Evolutionary conservation across 2,888 invertebrate species (phyloP).

Genomic region (Lithophane ornitopus): DNA sequence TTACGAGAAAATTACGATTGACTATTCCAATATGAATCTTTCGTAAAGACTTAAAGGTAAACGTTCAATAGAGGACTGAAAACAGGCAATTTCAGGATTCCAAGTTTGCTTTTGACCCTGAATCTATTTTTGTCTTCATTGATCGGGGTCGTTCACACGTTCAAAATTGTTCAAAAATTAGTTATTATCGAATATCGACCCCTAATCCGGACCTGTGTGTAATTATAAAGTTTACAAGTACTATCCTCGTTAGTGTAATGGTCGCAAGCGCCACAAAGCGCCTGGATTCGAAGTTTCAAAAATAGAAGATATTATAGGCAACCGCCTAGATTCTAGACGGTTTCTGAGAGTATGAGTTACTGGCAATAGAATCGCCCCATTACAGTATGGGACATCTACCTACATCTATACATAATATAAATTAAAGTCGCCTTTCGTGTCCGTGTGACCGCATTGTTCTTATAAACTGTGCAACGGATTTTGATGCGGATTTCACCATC

Average conservation of each 20-base stretch:
- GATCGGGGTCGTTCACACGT: conserved; percentile 35
- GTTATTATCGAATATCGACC: conserved; percentile 1
- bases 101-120: conserved; percentile 44
- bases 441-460: neutral
- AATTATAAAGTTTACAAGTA: conserved; percentile 33
- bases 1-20: conserved; percentile 25
- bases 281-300: no score
- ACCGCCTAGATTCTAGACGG: neutral
- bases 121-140: conserved; percentile 47
- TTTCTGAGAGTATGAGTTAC: neutral
- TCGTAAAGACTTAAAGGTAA: conserved; percentile 16
- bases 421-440: no score
- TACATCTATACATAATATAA: no score
- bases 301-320: no score
- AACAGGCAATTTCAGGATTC: conserved; percentile 21
- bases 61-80: conserved; percentile 23
- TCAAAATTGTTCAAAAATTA: conserved; percentile 46
- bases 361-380: neutral
- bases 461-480: neutral
- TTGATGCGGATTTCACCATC: neutral
- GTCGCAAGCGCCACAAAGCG: neutral
- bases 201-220: conserved; percentile 43
- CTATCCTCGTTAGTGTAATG: conserved; percentile 1
- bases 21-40: conserved; percentile 27
- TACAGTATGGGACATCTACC: no score